phyloP scores from a whole-genome alignment of 1,140 invertebrate species.

The Trichonephila inaurata region DNA sequence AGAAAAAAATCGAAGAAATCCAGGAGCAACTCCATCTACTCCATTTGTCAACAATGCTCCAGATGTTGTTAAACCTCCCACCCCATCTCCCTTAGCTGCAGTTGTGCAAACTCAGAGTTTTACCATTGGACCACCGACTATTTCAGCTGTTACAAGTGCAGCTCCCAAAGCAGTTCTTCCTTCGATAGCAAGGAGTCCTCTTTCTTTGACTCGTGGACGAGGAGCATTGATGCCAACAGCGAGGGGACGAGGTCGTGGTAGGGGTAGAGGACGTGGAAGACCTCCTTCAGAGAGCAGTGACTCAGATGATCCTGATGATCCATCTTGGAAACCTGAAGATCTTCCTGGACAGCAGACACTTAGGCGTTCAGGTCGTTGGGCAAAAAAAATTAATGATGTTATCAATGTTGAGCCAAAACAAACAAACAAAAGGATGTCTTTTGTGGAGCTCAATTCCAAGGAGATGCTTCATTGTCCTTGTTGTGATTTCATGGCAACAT shows the following conservation, averaged over 20 bases:
- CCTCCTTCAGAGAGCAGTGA: constrained; percentile 32
- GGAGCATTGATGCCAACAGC: background rate
- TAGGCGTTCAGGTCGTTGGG: constrained; percentile 68
- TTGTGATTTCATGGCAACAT: constrained; percentile 69
- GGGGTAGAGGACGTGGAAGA: constrained; percentile 42
- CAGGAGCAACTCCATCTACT: background rate
- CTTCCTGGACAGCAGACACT: background rate
- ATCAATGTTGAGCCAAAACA: constrained; percentile 41
- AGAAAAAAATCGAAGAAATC: constrained; percentile 31
- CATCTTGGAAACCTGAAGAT: constrained; percentile 56
- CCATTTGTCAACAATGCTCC: background rate
- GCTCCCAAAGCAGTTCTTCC: background rate
- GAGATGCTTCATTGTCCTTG: constrained; percentile 71
- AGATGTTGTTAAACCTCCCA: background rate
- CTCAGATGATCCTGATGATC: constrained; percentile 64
- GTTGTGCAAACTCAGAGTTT: background rate
- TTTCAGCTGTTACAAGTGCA: background rate
- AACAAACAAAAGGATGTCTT: background rate
- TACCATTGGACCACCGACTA: background rate
- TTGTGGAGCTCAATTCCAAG: constrained; percentile 9
- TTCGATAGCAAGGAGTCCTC: background rate
- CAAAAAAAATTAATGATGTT: constrained; percentile 63
- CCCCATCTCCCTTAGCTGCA: background rate
- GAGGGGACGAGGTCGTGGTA: constrained; percentile 27
- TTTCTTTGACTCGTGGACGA: background rate